These are phyloP conservation scores for Iselma pallidipennis DNA, from an alignment of 2,888 invertebrate species.

Conservation along the genomic window DNA sequence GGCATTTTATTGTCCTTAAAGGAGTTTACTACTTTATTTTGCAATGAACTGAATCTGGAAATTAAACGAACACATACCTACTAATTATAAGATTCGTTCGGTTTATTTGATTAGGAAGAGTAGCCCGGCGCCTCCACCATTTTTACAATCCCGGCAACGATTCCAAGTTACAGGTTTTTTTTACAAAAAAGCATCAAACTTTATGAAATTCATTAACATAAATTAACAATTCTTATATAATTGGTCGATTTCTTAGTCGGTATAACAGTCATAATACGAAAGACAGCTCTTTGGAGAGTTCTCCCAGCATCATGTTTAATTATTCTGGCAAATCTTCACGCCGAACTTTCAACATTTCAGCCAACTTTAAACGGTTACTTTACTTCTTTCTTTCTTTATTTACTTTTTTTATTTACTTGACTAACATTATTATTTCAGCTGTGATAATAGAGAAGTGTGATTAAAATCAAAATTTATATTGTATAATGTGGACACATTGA, in stretches of 20 bases:
- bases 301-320: conserved; percentile 47
- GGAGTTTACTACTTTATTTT: conserved; percentile 42
- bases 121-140: neutral
- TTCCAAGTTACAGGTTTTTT: too few relatives aligned
- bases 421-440: neutral
- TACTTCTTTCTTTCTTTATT: too few relatives aligned
- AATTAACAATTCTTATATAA: conserved; percentile 46
- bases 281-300: conserved; percentile 17
- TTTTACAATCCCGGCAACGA: too few relatives aligned
- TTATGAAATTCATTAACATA: conserved; percentile 47
- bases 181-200: too few relatives aligned
- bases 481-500: neutral
- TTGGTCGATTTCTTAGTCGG: conserved; percentile 30
- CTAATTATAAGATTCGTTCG: too few relatives aligned
- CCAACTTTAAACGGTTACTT: neutral
- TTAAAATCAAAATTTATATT: neutral
- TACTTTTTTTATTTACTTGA: neutral
- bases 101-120: too few relatives aligned
- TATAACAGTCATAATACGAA: neutral
- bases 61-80: too few relatives aligned
- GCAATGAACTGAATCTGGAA: too few relatives aligned
- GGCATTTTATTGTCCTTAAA: conserved; percentile 51
- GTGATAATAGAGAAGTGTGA: neutral
- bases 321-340: conserved; percentile 47
- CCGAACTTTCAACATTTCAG: conserved; percentile 48